Evolutionary conservation across 2,113 vertebrate species (phyloP).

Genomic region (Indri indri): DNA sequence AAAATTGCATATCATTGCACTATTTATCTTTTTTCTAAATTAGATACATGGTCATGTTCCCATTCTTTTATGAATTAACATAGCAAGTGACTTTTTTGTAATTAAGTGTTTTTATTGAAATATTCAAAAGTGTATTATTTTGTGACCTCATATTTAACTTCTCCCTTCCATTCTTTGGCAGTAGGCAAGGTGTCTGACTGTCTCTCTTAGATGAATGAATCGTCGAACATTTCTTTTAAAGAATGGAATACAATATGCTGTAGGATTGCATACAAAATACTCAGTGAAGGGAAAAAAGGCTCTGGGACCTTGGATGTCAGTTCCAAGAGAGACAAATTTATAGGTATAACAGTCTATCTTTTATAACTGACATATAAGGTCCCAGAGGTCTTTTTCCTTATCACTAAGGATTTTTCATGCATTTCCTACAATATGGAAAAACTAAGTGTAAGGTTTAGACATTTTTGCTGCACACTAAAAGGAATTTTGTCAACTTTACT

Average conservation of each 20-base stretch:
- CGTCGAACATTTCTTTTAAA: constrained; percentile 72
- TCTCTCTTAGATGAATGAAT: constrained; percentile 76
- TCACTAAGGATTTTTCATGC: constrained; percentile 75
- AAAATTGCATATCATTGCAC: not conserved
- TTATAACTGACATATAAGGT: constrained; percentile 79
- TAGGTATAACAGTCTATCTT: constrained; percentile 80
- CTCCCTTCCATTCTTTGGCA: constrained; percentile 47
- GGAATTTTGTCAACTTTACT: not conserved
- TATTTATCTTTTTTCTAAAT: not conserved
- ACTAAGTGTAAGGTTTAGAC: not conserved
- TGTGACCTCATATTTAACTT: not conserved
- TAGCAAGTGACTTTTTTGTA: not conserved
- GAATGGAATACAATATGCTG: constrained; percentile 64
- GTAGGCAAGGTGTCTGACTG: constrained; percentile 65
- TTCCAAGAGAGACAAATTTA: constrained; percentile 80
- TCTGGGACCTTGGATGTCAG: constrained; percentile 79
- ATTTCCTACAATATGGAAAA: constrained; percentile 67
- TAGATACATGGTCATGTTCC: not conserved
- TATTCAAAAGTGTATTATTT: not conserved
- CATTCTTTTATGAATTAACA: not conserved
- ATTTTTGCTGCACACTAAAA: constrained; percentile 23
- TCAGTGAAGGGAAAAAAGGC: constrained; percentile 56
- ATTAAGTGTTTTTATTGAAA: not conserved
- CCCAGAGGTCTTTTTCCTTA: constrained; percentile 74
- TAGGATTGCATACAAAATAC: constrained; percentile 64